Percentiles rank a stretch among this genome's conserved stretches.
These are phyloP conservation scores for Puntigrus tetrazona DNA, from an alignment of 2,113 vertebrate genomes.

Conservation along the genomic window DNA sequence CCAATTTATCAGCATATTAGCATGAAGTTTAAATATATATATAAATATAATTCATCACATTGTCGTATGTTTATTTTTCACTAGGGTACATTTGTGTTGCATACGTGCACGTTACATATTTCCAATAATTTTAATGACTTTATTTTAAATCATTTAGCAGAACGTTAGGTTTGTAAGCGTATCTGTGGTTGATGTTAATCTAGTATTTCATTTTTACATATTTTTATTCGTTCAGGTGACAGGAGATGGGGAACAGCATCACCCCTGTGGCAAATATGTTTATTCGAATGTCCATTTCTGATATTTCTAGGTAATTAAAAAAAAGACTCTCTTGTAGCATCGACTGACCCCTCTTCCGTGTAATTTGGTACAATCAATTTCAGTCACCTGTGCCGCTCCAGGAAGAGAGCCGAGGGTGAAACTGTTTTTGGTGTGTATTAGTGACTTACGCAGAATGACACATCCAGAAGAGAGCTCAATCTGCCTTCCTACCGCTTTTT, in stretches of 20 bases:
- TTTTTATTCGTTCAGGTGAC: background rate
- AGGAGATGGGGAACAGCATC: background rate
- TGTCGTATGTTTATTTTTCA: too few relatives aligned
- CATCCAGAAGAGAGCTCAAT: constrained; percentile 25
- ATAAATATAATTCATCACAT: too few relatives aligned
- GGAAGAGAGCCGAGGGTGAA: background rate
- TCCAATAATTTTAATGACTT: background rate
- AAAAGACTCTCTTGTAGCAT: background rate
- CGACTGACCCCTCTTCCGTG: background rate
- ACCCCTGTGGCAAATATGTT: background rate
- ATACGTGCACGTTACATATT: background rate
- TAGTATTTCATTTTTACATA: background rate
- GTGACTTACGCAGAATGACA: constrained; percentile 2
- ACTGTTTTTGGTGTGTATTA: background rate
- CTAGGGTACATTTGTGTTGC: background rate
- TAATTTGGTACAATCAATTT: constrained; percentile 13
- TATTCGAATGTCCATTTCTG: background rate
- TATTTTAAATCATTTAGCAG: background rate
- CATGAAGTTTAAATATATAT: too few relatives aligned
- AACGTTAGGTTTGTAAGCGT: background rate
- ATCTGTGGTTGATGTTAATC: background rate
- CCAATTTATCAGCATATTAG: too few relatives aligned
- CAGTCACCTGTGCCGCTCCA: constrained; percentile 3
- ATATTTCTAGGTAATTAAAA: background rate
- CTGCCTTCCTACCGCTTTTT: constrained; percentile 2